phyloP scores from a whole-genome alignment of 2,888 invertebrate species.

The Nephrotoma flavescens region DNA sequence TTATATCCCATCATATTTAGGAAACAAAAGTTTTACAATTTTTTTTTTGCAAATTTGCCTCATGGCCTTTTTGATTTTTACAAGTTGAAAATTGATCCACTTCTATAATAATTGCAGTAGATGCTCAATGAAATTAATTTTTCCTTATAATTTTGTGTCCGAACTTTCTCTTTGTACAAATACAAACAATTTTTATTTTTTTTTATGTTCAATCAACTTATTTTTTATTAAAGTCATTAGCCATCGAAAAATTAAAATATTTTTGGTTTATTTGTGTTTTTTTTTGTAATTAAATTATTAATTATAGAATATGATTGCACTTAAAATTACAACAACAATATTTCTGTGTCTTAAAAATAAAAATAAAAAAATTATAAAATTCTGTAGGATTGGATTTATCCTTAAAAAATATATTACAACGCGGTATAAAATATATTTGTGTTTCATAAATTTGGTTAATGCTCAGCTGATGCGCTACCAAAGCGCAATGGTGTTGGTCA shows the following conservation, averaged over 20 bases:
- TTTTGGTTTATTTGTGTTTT: background rate
- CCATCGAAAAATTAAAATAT: background rate
- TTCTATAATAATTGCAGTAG: too few species aligned
- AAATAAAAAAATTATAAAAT: background rate
- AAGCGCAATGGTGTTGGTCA: conserved; percentile 34
- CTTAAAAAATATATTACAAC: background rate
- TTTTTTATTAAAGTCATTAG: background rate
- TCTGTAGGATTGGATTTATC: background rate
- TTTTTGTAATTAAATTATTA: background rate
- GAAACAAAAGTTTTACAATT: too few species aligned
- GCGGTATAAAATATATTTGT: background rate
- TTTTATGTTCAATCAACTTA: background rate
- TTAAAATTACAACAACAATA: background rate
- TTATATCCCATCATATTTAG: too few species aligned
- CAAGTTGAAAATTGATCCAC: too few species aligned
- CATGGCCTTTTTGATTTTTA: too few species aligned
- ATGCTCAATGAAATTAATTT: too few species aligned
- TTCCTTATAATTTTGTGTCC: too few species aligned
- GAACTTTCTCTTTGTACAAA: too few species aligned
- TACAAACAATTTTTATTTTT: background rate
- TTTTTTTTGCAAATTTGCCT: too few species aligned
- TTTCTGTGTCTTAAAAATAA: background rate
- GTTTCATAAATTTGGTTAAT: background rate
- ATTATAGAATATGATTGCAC: background rate
- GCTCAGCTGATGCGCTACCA: conserved; percentile 19